Evolutionary conservation across 2,113 vertebrate genomes (phyloP), one percentile per base, ranked within the genome.

Genomic region (Thomomys bottae): DNA sequence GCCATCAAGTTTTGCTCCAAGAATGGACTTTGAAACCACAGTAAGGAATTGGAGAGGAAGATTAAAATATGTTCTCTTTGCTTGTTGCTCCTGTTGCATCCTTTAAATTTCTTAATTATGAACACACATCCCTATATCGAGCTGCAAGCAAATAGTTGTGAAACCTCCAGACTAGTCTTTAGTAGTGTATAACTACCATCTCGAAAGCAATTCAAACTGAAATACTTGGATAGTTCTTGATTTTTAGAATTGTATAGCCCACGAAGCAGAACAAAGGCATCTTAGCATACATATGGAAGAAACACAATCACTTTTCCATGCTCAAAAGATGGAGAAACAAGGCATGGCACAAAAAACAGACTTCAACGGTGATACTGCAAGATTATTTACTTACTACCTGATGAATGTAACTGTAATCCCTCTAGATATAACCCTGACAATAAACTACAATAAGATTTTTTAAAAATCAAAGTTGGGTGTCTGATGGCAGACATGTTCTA

Each of bases 1-100:
- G 40, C 8, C 88, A 94, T 92, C 79, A 85, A 84, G 91, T 96
- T 92, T 89, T 78, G 26, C 57, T 90, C 8, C 38, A 64, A 34
- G 14, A 81, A 67, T 84, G 45, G 64, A 92, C 80, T 61, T 87
- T 84, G 67, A 81, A 71, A 93, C 94, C 88, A 95, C 23, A 88
- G 42, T 38, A 94, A 95, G 77, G 77, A 42, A 90, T 54, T 89
- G 4, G 42, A 32, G 81, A 84, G 54, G 73, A 92, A 90, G 63
- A 90, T 91, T 93, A 82, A 95, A 90, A 91, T 9, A 6, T n/a
- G 30, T 66, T 26, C 66, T 85, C 26, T 59, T 75, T 54, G 49
- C 42, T 57, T 70, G 36, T 54, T 54, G 49, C 12, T 38, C 32
- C 4, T 66, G 14, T 28, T 49, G 30, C 23, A 76, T 64, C 24